Percentiles rank a stretch among this genome's conserved stretches.
phyloP scores from a whole-genome alignment of 2,888 invertebrate species.

The Drosophila picticornis region DNA sequence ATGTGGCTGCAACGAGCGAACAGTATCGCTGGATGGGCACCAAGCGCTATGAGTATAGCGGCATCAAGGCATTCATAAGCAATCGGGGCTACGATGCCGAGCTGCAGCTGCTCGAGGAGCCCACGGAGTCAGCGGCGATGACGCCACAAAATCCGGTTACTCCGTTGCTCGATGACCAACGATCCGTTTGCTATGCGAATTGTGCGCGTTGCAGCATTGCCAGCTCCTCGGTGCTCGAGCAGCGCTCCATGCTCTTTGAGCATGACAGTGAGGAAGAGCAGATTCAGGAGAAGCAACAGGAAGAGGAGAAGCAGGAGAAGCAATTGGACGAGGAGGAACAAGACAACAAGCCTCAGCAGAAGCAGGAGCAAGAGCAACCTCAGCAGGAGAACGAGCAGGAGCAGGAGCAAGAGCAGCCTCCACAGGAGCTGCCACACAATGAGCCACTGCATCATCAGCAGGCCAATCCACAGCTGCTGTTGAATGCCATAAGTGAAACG shows the following conservation, averaged over 20 bases:
- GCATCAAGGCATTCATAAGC: conserved; percentile 88
- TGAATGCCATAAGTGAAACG: conserved; percentile 42
- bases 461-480: conserved; percentile 17
- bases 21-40: conserved; percentile 95
- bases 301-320: conserved; percentile 2
- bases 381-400: conserved; percentile 5
- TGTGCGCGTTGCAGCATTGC: conserved; percentile 74
- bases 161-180: conserved; percentile 25
- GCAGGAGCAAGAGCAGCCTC: not conserved
- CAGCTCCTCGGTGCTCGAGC: conserved; percentile 68
- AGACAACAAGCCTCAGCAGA: not conserved
- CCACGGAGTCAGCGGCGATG: conserved; percentile 39
- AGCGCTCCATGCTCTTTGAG: conserved; percentile 39
- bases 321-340: not conserved
- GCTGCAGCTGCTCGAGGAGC: conserved; percentile 85
- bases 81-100: conserved; percentile 89
- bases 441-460: not conserved
- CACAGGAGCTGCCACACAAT: not conserved
- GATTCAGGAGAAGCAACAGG: not conserved
- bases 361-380: not conserved
- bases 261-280: conserved; percentile 3
- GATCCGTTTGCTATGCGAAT: conserved; percentile 74
- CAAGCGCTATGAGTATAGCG: conserved; percentile 91
- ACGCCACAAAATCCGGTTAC: conserved; percentile 74
- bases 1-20: conserved; percentile 92